Conservation (phyloP, 2,113 vertebrate species). For the Otus sunia region DNA sequence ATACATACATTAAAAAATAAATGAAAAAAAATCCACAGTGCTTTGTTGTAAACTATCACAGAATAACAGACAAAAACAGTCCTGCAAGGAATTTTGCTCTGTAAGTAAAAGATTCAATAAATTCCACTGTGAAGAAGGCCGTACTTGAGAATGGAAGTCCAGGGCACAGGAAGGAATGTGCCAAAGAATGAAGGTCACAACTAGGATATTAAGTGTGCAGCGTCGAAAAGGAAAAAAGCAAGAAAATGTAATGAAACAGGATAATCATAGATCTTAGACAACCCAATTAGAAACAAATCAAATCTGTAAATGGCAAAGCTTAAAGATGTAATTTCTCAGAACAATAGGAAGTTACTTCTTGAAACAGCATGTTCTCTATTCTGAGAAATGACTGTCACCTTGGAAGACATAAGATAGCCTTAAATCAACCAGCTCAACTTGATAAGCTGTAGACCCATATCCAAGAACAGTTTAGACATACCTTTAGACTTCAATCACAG, state of each 20-base stretch:
- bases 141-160: neutral
- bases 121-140: neutral
- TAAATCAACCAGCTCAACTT: neutral
- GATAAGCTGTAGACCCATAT: neutral
- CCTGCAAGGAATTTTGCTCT: neutral
- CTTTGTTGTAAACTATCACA: neutral
- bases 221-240: neutral
- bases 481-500: neutral
- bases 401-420: neutral
- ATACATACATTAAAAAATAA: neutral
- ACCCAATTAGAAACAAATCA: neutral
- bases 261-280: neutral
- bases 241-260: neutral
- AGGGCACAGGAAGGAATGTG: neutral
- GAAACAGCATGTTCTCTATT: neutral
- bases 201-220: neutral
- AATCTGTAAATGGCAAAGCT: neutral
- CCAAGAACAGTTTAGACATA: neutral
- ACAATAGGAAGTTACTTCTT: neutral
- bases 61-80: neutral
- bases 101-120: neutral
- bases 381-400: neutral
- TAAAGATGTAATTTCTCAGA: neutral
- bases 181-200: neutral
- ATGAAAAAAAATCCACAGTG: neutral